Base-by-base conservation (phyloP, 2,797 vertebrate genomes). In the Ptychadena robeensis region DNA sequence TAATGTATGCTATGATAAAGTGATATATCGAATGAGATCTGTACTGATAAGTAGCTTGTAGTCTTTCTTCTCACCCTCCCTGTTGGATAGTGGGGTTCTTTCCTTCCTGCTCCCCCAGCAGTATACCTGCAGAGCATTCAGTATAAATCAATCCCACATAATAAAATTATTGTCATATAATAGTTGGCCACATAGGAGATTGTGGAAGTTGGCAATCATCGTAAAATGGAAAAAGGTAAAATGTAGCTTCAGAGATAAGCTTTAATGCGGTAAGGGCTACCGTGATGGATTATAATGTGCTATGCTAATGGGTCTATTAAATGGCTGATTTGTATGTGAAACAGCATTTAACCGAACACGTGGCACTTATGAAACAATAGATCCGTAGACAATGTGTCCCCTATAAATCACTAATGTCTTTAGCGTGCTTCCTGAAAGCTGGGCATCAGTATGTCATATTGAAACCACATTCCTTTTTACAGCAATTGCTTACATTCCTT, bases 201-300 rank as follows among this genome's bases (percentile, higher is more conserved):
- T 57, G n/a, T 48, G 64, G 44, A 66, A 67, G 53, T 6, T 12
- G 53, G 40, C 63, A 73, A 73, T 37, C 8, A 53, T 9, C n/a
- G 35, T 66, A 73, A 73, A 73, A 81, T 81, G 63, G 79, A 74
- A 74, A 81, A 80, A 72, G 28, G 25, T 3, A 28, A 70, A 64
- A 25, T n/a, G 6, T 3, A 59, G 40, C 40, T 64, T 44, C 25
- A 53, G 31, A 81, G 31, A 34, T 44, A 34, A 25, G 30, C n/a
- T 25, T 31, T 25, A 73, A 66, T 35, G 53, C 32, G 68, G 40
- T 80, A 73, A 72, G 35, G 25, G 27, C 59, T 61, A 6, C 22
- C 1, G 40, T 40, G 79, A 81, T 73, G 69, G 61, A 65, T 53
- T 53, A 32, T 73, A 53, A 66, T 80, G n/a, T 72, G 27, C 28